These are phyloP conservation scores for Trisateles emortualis DNA, from an alignment of 2,888 invertebrate genomes.

Conservation along the genomic window DNA sequence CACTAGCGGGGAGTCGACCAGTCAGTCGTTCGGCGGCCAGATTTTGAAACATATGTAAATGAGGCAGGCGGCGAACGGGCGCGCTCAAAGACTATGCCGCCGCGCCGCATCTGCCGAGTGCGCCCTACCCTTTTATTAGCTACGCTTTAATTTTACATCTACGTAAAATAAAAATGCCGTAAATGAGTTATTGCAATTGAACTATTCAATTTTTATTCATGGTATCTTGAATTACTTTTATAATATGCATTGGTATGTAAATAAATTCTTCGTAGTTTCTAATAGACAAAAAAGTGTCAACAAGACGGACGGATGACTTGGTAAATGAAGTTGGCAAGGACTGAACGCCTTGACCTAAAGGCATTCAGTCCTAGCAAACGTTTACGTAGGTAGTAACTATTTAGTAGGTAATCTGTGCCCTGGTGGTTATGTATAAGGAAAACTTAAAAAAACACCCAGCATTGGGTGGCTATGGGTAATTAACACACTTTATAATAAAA, in stretches of 20 bases:
- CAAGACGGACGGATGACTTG: no score
- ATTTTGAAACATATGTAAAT: slow-evolving; percentile 83
- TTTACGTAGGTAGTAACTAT: no score
- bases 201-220: slow-evolving; percentile 17
- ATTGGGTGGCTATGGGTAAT: no score
- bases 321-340: no score
- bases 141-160: slow-evolving; percentile 68
- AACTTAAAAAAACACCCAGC: no score
- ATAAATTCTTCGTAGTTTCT: no score
- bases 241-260: background rate
- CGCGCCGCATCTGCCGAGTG: slow-evolving; percentile 59
- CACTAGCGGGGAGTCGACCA: slow-evolving; percentile 64
- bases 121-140: slow-evolving; percentile 71
- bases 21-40: slow-evolving; percentile 65
- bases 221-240: background rate
- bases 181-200: slow-evolving; percentile 55
- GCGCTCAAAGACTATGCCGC: slow-evolving; percentile 66
- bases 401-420: no score
- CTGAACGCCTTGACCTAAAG: no score
- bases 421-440: no score
- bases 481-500: no score
- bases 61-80: slow-evolving; percentile 58
- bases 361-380: no score
- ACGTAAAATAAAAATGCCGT: slow-evolving; percentile 56
- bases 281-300: no score